Conservation (phyloP, 2,797 vertebrate genomes). For the Xenopus petersii region DNA sequence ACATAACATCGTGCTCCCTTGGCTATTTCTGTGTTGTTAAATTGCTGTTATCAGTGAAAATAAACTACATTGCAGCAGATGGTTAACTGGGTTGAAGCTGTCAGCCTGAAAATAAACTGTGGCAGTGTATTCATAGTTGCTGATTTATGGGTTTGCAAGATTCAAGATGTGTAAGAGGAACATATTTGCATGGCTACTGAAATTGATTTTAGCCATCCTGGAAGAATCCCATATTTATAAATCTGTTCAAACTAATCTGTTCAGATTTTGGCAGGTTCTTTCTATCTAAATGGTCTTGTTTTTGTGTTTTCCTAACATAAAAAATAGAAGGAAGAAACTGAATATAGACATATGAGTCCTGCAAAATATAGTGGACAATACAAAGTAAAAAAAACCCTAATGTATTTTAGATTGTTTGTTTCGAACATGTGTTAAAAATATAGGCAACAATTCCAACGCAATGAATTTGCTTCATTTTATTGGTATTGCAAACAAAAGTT, state of each 20-base stretch:
- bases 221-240: neutral
- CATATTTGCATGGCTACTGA: neutral
- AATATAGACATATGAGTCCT: too few species aligned
- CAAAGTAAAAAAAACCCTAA: too few species aligned
- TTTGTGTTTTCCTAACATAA: neutral
- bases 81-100: neutral
- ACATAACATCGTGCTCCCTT: too few species aligned
- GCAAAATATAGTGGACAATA: too few species aligned
- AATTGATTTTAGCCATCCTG: neutral
- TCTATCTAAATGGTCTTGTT: neutral
- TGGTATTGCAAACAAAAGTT: neutral
- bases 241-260: neutral
- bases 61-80: constrained; percentile 1
- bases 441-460: too few species aligned
- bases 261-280: neutral
- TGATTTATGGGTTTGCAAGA: neutral
- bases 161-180: neutral
- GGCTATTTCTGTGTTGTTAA: neutral
- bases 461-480: too few species aligned
- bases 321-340: neutral
- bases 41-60: neutral
- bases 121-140: neutral
- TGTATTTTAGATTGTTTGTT: neutral
- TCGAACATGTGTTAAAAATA: neutral
- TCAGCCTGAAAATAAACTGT: neutral